Conservation (phyloP, 1,140 invertebrate species). For the Hormaphis cornu region DNA sequence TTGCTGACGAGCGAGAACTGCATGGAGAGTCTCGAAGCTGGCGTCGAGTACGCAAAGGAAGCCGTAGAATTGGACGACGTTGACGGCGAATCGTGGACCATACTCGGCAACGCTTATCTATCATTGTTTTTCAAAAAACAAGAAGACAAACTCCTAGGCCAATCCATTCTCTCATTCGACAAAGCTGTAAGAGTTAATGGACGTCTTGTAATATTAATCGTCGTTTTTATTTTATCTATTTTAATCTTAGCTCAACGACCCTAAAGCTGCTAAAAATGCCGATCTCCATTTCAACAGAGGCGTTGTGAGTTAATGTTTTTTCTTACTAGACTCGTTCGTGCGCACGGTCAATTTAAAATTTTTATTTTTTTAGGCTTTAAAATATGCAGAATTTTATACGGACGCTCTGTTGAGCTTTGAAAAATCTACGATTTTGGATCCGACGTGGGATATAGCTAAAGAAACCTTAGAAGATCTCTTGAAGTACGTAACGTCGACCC, state of each 20-base stretch:
- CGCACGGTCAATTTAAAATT: not conserved
- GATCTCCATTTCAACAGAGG: conserved; percentile 81
- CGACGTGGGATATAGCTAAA: conserved; percentile 59
- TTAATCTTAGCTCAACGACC: conserved; percentile 44
- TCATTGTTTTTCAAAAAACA: conserved; percentile 70
- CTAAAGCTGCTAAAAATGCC: conserved; percentile 58
- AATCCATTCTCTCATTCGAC: conserved; percentile 68
- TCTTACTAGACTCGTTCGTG: not conserved
- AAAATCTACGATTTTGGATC: conserved; percentile 57
- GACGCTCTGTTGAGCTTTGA: conserved; percentile 60
- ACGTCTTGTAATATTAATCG: not conserved
- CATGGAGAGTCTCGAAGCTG: conserved; percentile 55
- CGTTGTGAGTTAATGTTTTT: conserved; percentile 53
- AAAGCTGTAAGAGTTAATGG: conserved; percentile 59
- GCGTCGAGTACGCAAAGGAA: conserved; percentile 72
- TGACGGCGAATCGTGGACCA: conserved; percentile 76
- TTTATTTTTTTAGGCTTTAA: conserved; percentile 41
- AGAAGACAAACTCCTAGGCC: conserved; percentile 60
- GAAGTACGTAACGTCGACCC: conserved; percentile 57
- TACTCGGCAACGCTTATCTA: conserved; percentile 77
- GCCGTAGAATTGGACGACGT: conserved; percentile 68
- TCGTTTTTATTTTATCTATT: not conserved
- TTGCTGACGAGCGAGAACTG: conserved; percentile 48
- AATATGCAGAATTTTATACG: conserved; percentile 70
- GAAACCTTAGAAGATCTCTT: conserved; percentile 53